phyloP scores from a whole-genome alignment of 2,797 vertebrate genomes.

The Bradypodion pumilum region DNA sequence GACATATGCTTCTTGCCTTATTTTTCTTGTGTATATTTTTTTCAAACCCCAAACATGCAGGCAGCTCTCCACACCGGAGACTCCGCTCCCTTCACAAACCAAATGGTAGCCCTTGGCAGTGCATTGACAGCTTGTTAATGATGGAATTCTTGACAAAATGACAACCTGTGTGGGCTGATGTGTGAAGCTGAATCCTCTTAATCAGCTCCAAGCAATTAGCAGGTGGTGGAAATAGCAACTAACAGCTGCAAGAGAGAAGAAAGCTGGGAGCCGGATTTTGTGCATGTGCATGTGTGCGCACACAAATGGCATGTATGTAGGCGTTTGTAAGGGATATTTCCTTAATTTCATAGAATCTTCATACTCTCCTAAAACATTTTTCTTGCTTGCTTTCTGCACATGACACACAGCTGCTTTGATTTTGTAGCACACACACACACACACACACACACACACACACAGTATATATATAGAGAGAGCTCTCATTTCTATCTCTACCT shows the following conservation, averaged over 20 bases:
- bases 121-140: conserved; percentile 83
- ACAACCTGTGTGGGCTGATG: conserved; percentile 78
- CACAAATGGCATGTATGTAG: background rate
- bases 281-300: too few species aligned
- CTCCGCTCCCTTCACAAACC: conserved; percentile 74
- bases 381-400: background rate
- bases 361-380: conserved; percentile 37
- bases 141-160: conserved; percentile 82
- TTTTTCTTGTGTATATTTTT: conserved; percentile 58
- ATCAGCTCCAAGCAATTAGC: conserved; percentile 76
- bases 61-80: conserved; percentile 75
- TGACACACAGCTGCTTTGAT: conserved; percentile 22
- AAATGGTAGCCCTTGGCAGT: conserved; percentile 79
- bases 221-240: conserved; percentile 76
- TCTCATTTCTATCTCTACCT: too few species aligned
- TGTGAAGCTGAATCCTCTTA: conserved; percentile 72
- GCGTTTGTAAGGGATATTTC: conserved; percentile 13
- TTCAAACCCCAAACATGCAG: conserved; percentile 52
- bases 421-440: conserved; percentile 6
- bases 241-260: conserved; percentile 60
- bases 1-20: conserved; percentile 79
- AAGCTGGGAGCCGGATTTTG: background rate
- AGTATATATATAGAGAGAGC: too few species aligned
- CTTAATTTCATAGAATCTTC: conserved; percentile 67
- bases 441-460: too few species aligned